Evolutionary conservation across 1,140 invertebrate species (phyloP).

Genomic region (Drosophila littoralis): DNA sequence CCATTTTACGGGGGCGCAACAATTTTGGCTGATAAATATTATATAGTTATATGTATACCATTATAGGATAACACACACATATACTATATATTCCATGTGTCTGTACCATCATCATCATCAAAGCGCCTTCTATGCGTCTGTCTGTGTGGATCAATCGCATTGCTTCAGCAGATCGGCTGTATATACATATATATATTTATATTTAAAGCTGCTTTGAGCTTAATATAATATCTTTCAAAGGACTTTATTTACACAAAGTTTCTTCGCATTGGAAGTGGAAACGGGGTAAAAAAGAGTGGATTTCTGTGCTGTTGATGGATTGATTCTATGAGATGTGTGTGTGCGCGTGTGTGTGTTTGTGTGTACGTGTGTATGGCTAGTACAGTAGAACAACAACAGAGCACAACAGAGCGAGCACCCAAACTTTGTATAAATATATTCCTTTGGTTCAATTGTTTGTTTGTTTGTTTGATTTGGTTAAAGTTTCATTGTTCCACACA

Average conservation of each 20-base stretch:
- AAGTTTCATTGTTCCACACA: slow-evolving; percentile 50
- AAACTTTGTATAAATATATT: slow-evolving; percentile 85
- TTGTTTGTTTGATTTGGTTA: slow-evolving; percentile 41
- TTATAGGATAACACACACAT: slow-evolving; percentile 35
- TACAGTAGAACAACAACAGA: slow-evolving; percentile 42
- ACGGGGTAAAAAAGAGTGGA: slow-evolving; percentile 15
- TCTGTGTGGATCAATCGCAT: slow-evolving; percentile 78
- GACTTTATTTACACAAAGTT: slow-evolving; percentile 84
- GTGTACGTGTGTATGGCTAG: slow-evolving; percentile 25
- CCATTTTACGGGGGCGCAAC: slow-evolving; percentile 26
- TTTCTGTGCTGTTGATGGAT: not conserved
- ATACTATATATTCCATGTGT: slow-evolving; percentile 38
- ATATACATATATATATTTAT: slow-evolving; percentile 14
- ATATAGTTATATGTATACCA: slow-evolving; percentile 36
- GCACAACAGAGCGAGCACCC: slow-evolving; percentile 35
- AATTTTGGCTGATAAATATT: slow-evolving; percentile 45
- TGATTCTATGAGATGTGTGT: slow-evolving; percentile 13
- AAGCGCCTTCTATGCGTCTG: slow-evolving; percentile 54
- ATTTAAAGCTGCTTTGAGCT: slow-evolving; percentile 19
- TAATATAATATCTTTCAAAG: slow-evolving; percentile 59
- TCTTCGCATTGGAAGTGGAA: slow-evolving; percentile 53
- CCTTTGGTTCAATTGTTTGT: slow-evolving; percentile 61
- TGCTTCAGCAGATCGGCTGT: slow-evolving; percentile 66
- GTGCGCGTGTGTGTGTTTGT: slow-evolving; percentile 3
- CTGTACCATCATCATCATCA: slow-evolving; percentile 43